Conservation (phyloP, 2,888 invertebrate species). For the Liopterus haemorrhoidalis region DNA sequence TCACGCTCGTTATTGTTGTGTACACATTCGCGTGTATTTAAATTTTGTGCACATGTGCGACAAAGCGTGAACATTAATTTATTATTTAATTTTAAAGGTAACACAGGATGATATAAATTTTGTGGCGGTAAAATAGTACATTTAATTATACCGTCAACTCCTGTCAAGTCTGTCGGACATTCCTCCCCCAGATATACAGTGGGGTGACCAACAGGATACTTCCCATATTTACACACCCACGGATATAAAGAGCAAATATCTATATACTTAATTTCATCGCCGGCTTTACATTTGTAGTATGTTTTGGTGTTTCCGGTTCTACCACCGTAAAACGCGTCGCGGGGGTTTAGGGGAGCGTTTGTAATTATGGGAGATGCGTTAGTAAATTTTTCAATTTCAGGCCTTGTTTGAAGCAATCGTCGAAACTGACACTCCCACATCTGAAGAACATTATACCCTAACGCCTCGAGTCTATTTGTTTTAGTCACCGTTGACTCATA, state of each 20-base stretch:
- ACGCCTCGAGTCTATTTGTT: not conserved
- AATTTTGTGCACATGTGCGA: conserved; percentile 35
- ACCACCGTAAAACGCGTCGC: conserved; percentile 32
- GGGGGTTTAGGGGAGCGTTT: conserved; percentile 15
- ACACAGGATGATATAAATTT: conserved; percentile 29
- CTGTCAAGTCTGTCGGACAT: conserved; percentile 5
- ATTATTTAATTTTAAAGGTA: conserved; percentile 33
- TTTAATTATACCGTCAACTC: conserved; percentile 5
- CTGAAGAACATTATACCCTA: not conserved
- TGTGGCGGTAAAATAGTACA: conserved; percentile 25
- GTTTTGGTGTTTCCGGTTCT: conserved; percentile 26
- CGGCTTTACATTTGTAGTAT: conserved; percentile 14
- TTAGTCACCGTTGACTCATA: not conserved
- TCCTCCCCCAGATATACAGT: conserved; percentile 28
- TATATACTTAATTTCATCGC: conserved; percentile 26
- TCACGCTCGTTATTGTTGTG: conserved; percentile 35
- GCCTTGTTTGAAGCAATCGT: not conserved
- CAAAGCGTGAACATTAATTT: conserved; percentile 40
- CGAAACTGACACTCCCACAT: conserved; percentile 12
- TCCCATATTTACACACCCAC: conserved; percentile 31
- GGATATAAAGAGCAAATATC: conserved; percentile 35
- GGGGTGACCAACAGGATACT: conserved; percentile 31
- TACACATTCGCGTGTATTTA: conserved; percentile 33
- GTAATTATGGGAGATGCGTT: not conserved
- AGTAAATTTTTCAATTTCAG: not conserved